These are phyloP conservation scores for Neodon shergylaensis DNA, from an alignment of 2,113 vertebrate species.

Conservation along the genomic window DNA sequence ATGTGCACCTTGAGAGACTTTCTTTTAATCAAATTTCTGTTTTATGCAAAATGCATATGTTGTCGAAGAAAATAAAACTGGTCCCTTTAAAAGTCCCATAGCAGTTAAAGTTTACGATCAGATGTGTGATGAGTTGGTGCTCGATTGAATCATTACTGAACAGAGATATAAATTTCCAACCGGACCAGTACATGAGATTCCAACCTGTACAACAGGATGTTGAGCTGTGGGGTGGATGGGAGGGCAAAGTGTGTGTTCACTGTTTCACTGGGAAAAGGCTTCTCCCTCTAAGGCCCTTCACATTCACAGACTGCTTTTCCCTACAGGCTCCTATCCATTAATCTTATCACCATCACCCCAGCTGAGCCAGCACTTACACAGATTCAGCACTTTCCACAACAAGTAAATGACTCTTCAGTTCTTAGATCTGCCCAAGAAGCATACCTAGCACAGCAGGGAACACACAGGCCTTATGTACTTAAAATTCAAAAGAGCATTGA, in stretches of 20 bases:
- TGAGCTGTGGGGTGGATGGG: background rate
- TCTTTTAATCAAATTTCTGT: background rate
- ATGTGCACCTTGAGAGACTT: background rate
- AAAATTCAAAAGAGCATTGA: constrained; percentile 67
- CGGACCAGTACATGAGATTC: background rate
- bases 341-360: constrained; percentile 61
- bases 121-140: constrained; percentile 39
- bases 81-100: background rate
- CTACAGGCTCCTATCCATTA: constrained; percentile 49
- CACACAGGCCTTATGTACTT: constrained; percentile 28
- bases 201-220: background rate
- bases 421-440: background rate
- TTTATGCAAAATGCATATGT: constrained; percentile 15
- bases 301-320: constrained; percentile 34
- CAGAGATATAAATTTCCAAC: constrained; percentile 74
- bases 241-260: background rate
- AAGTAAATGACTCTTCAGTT: background rate
- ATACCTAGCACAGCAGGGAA: constrained; percentile 59
- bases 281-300: background rate
- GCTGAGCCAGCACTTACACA: constrained; percentile 69
- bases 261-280: background rate
- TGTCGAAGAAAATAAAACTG: constrained; percentile 39
- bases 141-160: constrained; percentile 69
- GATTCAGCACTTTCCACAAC: constrained; percentile 37
- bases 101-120: constrained; percentile 41